Percentiles rank a stretch among this genome's conserved stretches.
Conservation (phyloP, 2,113 vertebrate species). For the Atlantisia rogersi region DNA sequence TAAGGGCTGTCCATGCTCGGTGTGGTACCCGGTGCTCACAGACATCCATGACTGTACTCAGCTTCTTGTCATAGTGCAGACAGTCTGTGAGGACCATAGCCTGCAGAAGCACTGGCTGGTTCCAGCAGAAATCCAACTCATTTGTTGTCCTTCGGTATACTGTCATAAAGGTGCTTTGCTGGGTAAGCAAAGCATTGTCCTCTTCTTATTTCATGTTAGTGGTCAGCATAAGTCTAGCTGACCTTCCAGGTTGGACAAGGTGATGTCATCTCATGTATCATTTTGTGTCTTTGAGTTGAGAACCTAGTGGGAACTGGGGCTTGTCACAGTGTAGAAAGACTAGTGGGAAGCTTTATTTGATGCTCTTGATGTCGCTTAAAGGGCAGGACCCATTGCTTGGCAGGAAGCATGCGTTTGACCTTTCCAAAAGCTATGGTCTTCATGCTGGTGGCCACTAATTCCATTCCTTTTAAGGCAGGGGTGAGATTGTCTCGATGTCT, state of each 20-base stretch:
- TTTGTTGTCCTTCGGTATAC: background rate
- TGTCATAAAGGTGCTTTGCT: background rate
- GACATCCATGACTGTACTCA: background rate
- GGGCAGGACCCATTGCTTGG: background rate
- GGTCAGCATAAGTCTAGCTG: background rate
- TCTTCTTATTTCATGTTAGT: background rate
- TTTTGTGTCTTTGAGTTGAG: background rate
- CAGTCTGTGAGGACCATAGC: too few species aligned
- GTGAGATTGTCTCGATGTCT: slow-evolving; percentile 6
- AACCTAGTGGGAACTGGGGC: background rate
- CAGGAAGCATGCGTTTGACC: slow-evolving; percentile 39
- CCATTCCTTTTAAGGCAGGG: slow-evolving; percentile 51
- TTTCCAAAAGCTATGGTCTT: slow-evolving; percentile 30
- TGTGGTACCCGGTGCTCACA: background rate
- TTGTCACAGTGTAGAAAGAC: background rate
- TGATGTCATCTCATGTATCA: background rate
- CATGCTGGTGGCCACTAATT: slow-evolving; percentile 38
- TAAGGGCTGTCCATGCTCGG: background rate
- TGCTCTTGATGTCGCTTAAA: background rate
- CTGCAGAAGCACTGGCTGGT: background rate
- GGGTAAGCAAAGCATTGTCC: background rate
- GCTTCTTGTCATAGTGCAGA: background rate
- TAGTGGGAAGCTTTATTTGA: background rate
- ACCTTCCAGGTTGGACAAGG: background rate
- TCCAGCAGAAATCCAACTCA: background rate